Percentiles rank a stretch among this genome's conserved stretches.
Evolutionary conservation across 2,888 invertebrate genomes (phyloP).

Genomic region (Ferrisia virgata): DNA sequence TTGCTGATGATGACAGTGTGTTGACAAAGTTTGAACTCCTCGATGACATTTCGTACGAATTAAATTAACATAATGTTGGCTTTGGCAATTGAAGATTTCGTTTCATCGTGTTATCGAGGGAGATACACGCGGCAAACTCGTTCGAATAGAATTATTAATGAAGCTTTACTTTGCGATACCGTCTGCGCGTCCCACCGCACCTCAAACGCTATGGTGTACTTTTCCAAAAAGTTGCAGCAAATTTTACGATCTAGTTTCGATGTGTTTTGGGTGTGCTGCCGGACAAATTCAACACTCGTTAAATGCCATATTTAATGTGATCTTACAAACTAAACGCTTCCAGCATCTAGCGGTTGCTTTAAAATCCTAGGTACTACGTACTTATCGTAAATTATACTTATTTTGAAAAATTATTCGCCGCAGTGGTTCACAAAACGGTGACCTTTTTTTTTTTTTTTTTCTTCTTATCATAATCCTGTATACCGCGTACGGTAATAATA

Average conservation of each 20-base stretch:
- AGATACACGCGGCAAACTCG: neutral
- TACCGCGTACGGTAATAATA: too few relatives aligned
- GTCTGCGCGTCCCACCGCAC: too few relatives aligned
- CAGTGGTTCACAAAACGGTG: neutral
- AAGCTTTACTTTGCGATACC: neutral
- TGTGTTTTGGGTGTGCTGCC: neutral
- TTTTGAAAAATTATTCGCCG: neutral
- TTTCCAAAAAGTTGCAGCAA: neutral
- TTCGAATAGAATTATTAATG: neutral
- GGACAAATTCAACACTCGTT: neutral
- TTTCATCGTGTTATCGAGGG: conserved; percentile 16
- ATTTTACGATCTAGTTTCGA: neutral
- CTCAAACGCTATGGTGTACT: too few relatives aligned
- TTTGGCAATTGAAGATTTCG: conserved; percentile 9
- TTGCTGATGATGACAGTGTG: neutral
- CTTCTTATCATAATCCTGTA: neutral
- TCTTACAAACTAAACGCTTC: neutral
- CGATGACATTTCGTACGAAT: neutral
- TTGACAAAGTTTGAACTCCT: conserved; percentile 10
- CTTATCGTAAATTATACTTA: conserved; percentile 5
- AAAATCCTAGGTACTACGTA: neutral
- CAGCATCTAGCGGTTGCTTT: neutral
- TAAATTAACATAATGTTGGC: conserved; percentile 9
- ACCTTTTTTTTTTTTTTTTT: too few relatives aligned
- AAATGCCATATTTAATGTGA: neutral